Evolutionary conservation across 2,888 invertebrate genomes (phyloP), one percentile per base, ranked within the genome.

Genomic region (Morinoia aosen): DNA sequence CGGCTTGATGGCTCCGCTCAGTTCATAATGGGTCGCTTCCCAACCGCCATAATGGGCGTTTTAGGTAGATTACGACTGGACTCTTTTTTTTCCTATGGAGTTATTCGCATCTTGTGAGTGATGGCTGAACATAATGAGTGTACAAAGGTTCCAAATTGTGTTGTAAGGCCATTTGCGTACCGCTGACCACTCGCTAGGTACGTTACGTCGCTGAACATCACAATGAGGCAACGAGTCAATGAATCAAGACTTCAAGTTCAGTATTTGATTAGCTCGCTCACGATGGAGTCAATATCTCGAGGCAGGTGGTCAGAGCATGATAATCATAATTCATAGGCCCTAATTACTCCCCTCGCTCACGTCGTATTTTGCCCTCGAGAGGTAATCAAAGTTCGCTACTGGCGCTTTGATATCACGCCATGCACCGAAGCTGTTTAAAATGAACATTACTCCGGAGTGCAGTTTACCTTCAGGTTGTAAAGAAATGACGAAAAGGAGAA

Each of bases 1-100:
- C 48, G 90, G 14, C 90, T 90, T 90, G 90, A 90, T 90, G 90
- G 90, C 90, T 90, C 48, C 48, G 90, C 48, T 90, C 90, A 16
- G 90, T 90, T 90, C 90, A 90, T 90, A 90, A 90, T 90, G 48
- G 90, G 90, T 90, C 90, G 48, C 90, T 90, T 90, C 48, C 19
- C 90, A 90, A 48, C 48, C 90, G 48, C 14, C 90, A 40, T 90
- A 39, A 90, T 90, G 48, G 90, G 48, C 90, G 90, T 90, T 90
- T 90, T 48, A 90, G 90, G 90, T 90, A 90, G 48, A 90, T 90
- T 90, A 48, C 90, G 40, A 48, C 90, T 40, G 48, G 39, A 40
- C 90, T 90, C 90, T 11, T 90, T 90, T 90, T n/a, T 90, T 90
- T 39, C 25, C 76, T 76, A 76, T 76, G 76, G 76, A 76, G 76